Base-by-base conservation (phyloP, 2,888 invertebrate genomes). In the Aspidiotus destructor region DNA sequence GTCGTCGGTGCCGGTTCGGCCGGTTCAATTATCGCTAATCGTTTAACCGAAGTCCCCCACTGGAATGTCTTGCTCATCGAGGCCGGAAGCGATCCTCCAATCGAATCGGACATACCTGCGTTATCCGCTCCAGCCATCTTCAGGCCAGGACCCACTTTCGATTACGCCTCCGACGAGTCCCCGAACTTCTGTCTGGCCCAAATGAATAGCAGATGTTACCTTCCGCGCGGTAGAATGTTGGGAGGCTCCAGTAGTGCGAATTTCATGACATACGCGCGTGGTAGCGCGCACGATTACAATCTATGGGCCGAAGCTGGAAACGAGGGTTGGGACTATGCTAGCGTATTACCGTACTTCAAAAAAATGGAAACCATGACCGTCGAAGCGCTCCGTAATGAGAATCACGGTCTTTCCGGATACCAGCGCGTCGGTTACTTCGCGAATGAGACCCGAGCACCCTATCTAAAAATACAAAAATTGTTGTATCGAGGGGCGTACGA, bases 211-310 rank as follows among this genome's bases (percentile, higher is more conserved):
- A 53, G 44, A 55, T 64, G 64, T n/a, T 64, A 13, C 44, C 11
- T 9, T 10, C 64, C 64, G 13, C 64, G 64, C 10, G 64, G 64
- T 40, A 64, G 44, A 42, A 11, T 42, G 2, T 41, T 64, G 7
- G 64, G 64, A 2, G 64, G 64, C 6, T 41, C 64, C n/a, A 64
- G 64, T 13, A 41, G 57, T 1, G 44, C 57, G 15, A 64, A 64
- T 42, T 53, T 16, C 8, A 10, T 87, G 85, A 69, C 86, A 0
- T 84, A 87, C 74, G 75, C 85, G 0, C 78, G 84, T 7, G 87
- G 87, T 0, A 84, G 84, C 76, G 80, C 81, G 7, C 74, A 74
- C 5, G 87, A 88, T 74, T 88, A 81, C 73, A 83, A 88, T 73
- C 74, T 77, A 0, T 88, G 88, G 87, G 79, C 80, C 9, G 73